Conservation (phyloP, 2,113 vertebrate genomes). For the Athene cunicularia region DNA sequence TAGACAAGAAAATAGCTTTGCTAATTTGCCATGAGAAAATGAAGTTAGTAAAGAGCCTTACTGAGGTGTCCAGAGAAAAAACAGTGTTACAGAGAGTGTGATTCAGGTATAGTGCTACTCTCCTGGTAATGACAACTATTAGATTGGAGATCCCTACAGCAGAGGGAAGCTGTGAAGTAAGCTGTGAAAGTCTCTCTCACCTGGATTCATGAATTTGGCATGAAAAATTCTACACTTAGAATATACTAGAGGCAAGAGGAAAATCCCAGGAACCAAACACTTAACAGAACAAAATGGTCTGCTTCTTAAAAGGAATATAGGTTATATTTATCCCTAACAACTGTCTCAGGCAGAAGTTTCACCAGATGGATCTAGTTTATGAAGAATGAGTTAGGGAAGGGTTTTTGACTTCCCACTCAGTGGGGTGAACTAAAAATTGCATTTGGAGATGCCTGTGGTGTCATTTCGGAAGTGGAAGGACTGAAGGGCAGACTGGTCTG, state of each 20-base stretch:
- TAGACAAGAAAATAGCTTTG: slow-evolving; percentile 71
- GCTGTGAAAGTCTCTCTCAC: neutral
- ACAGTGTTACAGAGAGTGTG: slow-evolving; percentile 5
- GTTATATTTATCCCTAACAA: neutral
- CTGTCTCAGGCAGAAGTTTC: neutral
- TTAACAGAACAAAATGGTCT: neutral
- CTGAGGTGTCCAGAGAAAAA: slow-evolving; percentile 49
- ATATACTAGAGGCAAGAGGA: slow-evolving; percentile 12
- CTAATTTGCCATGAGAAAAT: slow-evolving; percentile 72
- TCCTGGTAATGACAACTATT: neutral
- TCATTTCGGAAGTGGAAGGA: neutral
- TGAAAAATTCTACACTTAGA: slow-evolving; percentile 22
- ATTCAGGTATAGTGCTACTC: slow-evolving; percentile 42
- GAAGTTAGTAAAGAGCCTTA: slow-evolving; percentile 66
- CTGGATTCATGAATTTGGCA: neutral
- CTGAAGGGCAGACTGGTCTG: neutral
- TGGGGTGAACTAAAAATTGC: neutral
- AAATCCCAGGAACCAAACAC: slow-evolving; percentile 11
- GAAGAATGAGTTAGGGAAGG: slow-evolving; percentile 1
- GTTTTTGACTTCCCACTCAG: slow-evolving; percentile 4
- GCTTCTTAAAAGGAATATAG: neutral
- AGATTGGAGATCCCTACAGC: neutral
- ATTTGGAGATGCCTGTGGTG: neutral
- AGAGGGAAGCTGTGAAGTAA: slow-evolving; percentile 7
- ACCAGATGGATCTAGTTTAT: neutral